Conservation (phyloP, 2,888 invertebrate species). For the Bugulina stolonifera region DNA sequence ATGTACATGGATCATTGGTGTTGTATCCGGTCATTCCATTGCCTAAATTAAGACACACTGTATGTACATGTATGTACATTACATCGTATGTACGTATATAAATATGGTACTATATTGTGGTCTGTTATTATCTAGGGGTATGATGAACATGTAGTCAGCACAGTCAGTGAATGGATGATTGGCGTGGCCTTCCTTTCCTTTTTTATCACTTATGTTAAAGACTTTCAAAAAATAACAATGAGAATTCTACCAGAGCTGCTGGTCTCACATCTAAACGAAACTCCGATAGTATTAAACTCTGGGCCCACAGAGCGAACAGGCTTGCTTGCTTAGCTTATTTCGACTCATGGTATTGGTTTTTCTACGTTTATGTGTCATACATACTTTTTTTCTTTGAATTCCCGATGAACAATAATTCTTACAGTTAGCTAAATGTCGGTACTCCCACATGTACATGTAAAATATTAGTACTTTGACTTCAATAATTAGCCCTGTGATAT, state of each 20-base stretch:
- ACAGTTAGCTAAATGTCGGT: too few relatives aligned
- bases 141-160: conserved; percentile 40
- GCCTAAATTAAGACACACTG: too few relatives aligned
- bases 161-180: conserved; percentile 43
- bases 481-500: too few relatives aligned
- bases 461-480: too few relatives aligned
- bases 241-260: conserved; percentile 30
- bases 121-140: conserved; percentile 38
- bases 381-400: too few relatives aligned
- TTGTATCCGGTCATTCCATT: too few relatives aligned
- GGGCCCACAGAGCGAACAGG: conserved; percentile 58
- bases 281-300: conserved; percentile 46
- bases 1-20: too few relatives aligned
- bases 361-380: too few relatives aligned
- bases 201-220: conserved; percentile 45
- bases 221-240: conserved; percentile 40
- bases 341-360: too few relatives aligned
- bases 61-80: neutral
- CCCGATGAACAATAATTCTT: too few relatives aligned
- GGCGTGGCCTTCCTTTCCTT: conserved; percentile 40
- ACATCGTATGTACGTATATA: too few relatives aligned
- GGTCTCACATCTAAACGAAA: conserved; percentile 40
- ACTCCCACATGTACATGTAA: too few relatives aligned
- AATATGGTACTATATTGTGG: neutral
- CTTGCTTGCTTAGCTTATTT: neutral